Evolutionary conservation across 2,113 vertebrate genomes (phyloP), one percentile per base, ranked within the genome.

Genomic region (Pao palembangensis): DNA sequence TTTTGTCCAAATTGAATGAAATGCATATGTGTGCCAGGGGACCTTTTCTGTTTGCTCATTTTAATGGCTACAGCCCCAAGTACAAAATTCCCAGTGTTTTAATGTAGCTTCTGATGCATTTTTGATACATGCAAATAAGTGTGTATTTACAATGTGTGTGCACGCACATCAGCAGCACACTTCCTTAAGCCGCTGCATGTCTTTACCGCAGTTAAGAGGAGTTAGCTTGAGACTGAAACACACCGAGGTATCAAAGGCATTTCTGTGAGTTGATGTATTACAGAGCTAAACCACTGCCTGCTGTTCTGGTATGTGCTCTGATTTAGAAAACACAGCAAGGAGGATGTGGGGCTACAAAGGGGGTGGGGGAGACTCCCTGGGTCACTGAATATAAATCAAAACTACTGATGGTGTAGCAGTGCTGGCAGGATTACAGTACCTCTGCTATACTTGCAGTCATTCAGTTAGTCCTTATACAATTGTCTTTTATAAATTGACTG

Each of bases 241-340:
- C 72, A 72, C 80, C 78, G 82, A 82, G 79, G 73, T 88, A 86
- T 88, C 85, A 87, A 88, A 88, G 82, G 81, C 85, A 84, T 87
- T 91, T 85, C 83, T 85, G 83, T 82, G 85, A 76, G 85, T 62
- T 78, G 66, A 69, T 75, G 78, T 78, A 78, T 85, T 87, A 67
- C 75, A 58, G 80, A 84, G 83, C 82, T 74, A 85, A 87, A 85
- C 83, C 80, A 57, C 82, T 73, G 76, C 87, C 84, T 85, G 86
- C 86, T 85, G 78, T 84, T 90, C 83, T 88, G 86, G 87, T 88
- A 90, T 88, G 87, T 76, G 73, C 80, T 79, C 74, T 78, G 82
- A 79, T 84, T 85, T 78, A 73, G 73, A 69, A 85, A 87, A 76
- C 52, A 10, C 83, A 69, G 71, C 58, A 28, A 62, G 78, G 68